Evolutionary conservation across 1,140 invertebrate species (phyloP).

Genomic region (Colletes latitarsis): DNA sequence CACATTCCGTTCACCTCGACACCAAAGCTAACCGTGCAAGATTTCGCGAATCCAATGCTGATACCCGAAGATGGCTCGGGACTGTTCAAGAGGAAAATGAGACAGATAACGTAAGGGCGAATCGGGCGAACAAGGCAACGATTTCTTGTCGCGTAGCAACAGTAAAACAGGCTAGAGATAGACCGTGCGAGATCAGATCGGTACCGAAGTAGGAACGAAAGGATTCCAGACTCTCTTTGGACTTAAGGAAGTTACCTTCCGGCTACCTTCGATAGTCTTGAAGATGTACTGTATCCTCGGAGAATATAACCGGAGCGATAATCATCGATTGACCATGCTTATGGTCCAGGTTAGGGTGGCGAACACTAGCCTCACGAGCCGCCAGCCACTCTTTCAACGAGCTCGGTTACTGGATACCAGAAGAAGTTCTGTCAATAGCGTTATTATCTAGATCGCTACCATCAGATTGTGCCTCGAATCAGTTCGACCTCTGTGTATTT

Average conservation of each 20-base stretch:
- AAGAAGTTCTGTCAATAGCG: slow-evolving; percentile 46
- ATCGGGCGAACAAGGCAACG: slow-evolving; percentile 15
- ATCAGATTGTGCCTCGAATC: background rate
- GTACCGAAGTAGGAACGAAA: slow-evolving; percentile 61
- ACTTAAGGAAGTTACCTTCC: slow-evolving; percentile 69
- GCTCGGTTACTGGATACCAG: slow-evolving; percentile 57
- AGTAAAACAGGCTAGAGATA: slow-evolving; percentile 52
- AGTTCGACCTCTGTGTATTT: background rate
- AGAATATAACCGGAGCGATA: slow-evolving; percentile 59
- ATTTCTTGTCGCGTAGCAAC: slow-evolving; percentile 57
- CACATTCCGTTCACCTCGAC: slow-evolving; percentile 46
- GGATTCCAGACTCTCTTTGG: slow-evolving; percentile 62
- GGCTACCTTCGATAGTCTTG: slow-evolving; percentile 64
- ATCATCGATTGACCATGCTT: slow-evolving; percentile 60
- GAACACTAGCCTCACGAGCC: slow-evolving; percentile 50
- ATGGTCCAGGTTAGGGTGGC: slow-evolving; percentile 36
- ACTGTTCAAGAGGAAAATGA: slow-evolving; percentile 61
- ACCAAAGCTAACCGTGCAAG: background rate
- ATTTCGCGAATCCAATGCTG: slow-evolving; percentile 63
- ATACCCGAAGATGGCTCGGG: slow-evolving; percentile 69
- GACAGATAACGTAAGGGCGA: slow-evolving; percentile 40
- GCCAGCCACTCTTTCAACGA: slow-evolving; percentile 54
- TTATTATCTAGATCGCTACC: slow-evolving; percentile 23
- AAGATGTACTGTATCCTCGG: slow-evolving; percentile 55
- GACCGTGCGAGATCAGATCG: slow-evolving; percentile 69